Percentiles rank a stretch among this genome's conserved stretches.
Evolutionary conservation across 2,888 invertebrate genomes (phyloP).

Genomic region (Agonopterix alstromeriana): DNA sequence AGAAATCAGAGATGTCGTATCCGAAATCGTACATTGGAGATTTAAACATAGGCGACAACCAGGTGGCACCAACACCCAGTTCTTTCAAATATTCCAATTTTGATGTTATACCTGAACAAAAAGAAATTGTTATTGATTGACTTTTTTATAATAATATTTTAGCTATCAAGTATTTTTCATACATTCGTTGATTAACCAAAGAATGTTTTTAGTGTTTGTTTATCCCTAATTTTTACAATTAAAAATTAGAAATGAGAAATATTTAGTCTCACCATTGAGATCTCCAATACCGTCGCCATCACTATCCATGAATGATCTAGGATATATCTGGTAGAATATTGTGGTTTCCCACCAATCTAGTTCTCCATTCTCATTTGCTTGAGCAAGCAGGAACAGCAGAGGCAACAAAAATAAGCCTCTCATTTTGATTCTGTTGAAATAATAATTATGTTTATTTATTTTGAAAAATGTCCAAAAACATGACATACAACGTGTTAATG

Average conservation of each 20-base stretch:
- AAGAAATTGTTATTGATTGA: neutral
- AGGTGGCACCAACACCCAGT: conserved; percentile 81
- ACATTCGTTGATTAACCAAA: no score
- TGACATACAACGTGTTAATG: no score
- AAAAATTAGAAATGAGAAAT: no score
- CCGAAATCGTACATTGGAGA: conserved; percentile 90
- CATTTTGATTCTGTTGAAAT: neutral
- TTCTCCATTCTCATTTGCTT: conserved; percentile 28
- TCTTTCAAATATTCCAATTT: conserved; percentile 80
- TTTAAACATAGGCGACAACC: conserved; percentile 84
- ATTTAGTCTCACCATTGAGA: conserved; percentile 56
- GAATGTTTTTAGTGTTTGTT: no score
- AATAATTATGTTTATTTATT: no score
- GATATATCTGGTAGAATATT: conserved; percentile 88
- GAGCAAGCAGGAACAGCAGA: conserved; percentile 27
- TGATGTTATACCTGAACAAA: conserved; percentile 73
- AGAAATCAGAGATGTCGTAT: conserved; percentile 86
- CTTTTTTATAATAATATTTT: no score
- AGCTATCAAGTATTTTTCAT: no score
- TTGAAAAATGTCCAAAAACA: no score
- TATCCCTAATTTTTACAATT: no score
- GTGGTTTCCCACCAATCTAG: conserved; percentile 87
- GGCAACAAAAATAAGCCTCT: conserved; percentile 25
- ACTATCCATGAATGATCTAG: conserved; percentile 87
- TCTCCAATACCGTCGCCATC: conserved; percentile 85